These are phyloP conservation scores for Epinephelus moara DNA, from an alignment of 2,113 vertebrate species.

Conservation along the genomic window DNA sequence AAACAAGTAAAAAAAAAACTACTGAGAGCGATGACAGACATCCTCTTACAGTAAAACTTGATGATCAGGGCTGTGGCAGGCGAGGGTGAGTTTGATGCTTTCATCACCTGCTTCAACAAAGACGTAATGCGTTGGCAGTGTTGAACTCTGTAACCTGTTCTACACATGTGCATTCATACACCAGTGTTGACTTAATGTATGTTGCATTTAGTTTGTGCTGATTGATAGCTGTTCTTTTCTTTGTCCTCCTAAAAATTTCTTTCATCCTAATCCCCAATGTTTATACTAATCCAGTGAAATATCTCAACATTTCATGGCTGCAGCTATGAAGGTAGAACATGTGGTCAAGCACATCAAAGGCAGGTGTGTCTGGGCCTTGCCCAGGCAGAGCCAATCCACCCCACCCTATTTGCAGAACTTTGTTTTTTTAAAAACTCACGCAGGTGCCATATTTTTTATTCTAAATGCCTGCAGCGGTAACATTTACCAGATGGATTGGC, in stretches of 20 bases:
- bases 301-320: background rate
- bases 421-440: no score
- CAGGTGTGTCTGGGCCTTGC: background rate
- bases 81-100: background rate
- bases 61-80: background rate
- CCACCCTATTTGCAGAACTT: no score
- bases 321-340: no score
- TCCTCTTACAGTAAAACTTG: background rate
- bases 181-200: background rate
- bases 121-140: rapidly evolving
- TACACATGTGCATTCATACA: background rate
- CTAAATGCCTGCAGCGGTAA: no score
- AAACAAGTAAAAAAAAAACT: background rate
- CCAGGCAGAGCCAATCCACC: no score
- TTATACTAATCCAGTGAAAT: background rate
- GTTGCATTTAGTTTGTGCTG: background rate
- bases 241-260: background rate
- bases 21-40: background rate
- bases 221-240: background rate
- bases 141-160: background rate
- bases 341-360: background rate
- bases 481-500: no score
- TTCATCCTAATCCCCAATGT: background rate
- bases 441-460: no score
- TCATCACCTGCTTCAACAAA: background rate